phyloP scores from a whole-genome alignment of 2,113 vertebrate species.

The Hippocampus barbouri region DNA sequence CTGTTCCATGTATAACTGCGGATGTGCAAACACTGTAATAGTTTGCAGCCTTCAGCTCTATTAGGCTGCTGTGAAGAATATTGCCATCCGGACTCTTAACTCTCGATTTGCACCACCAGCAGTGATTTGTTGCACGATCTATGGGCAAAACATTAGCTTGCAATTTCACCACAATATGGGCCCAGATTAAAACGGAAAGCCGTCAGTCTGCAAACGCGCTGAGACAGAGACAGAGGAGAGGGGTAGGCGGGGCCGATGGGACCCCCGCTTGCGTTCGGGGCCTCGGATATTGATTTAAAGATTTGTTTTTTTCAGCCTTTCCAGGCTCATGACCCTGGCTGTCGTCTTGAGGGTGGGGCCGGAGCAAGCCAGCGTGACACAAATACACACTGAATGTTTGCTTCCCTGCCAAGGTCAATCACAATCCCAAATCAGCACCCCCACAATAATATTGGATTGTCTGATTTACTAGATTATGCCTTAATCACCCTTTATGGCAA shows the following conservation, averaged over 20 bases:
- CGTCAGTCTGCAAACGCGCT: slow-evolving; percentile 66
- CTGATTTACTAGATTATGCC: slow-evolving; percentile 25
- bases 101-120: slow-evolving; percentile 61
- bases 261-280: slow-evolving; percentile 61
- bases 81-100: slow-evolving; percentile 56
- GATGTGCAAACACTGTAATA: slow-evolving; percentile 10
- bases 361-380: slow-evolving; percentile 75
- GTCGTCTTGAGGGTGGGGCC: slow-evolving; percentile 74
- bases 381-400: slow-evolving; percentile 69
- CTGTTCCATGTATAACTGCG: slow-evolving; percentile 20
- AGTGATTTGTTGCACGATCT: slow-evolving; percentile 66
- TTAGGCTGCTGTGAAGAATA: slow-evolving; percentile 48
- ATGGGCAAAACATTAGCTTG: slow-evolving; percentile 72
- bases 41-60: slow-evolving; percentile 37
- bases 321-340: slow-evolving; percentile 75
- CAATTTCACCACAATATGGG: slow-evolving; percentile 72
- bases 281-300: slow-evolving; percentile 76
- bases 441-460: slow-evolving; percentile 36
- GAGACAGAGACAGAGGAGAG: slow-evolving; percentile 70
- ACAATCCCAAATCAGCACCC: slow-evolving; percentile 70
- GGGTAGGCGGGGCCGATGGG: slow-evolving; percentile 37
- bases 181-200: slow-evolving; percentile 74
- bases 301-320: slow-evolving; percentile 81
- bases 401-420: slow-evolving; percentile 70
- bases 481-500: slow-evolving; percentile 36